Base-by-base conservation (phyloP, 2,113 vertebrate genomes). In the Calypte anna region DNA sequence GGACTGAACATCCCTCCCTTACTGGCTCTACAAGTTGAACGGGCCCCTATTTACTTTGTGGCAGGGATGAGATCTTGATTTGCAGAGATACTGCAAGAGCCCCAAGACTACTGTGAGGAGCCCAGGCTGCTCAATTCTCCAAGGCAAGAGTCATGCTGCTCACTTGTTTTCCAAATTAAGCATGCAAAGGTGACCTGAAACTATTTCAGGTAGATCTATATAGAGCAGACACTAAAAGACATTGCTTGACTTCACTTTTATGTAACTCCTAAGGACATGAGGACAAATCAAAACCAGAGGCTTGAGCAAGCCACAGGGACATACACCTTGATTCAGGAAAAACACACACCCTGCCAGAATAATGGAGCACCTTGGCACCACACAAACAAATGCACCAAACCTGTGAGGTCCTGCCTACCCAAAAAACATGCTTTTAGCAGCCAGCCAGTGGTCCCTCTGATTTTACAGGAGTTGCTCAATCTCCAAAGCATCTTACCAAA, bases 181-280 rank as follows among this genome's bases (percentile, higher is more conserved):
- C 77, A 93, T 55, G 76, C 55, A 95, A 93, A 93, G 94, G 93
- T 94, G 96, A 97, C 95, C 93, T 78, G 68, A 89, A 95, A 96
- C 94, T 95, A 95, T 95, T 97, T 97, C 86, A 92, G 86, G 88
- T 95, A 95, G 92, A 55, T 83, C 91, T 96, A 94, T 94, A 93
- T 91, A 90, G 95, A 96, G 92, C 76, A 95, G 88, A 86, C 89
- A 92, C 79, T 54, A 31, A 93, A 95, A 95, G 81, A 79, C 94
- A 76, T 28, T 72, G 89, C 76, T 93, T 73, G 74, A 59, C 55
- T 94, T 88, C 64, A 20, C 74, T 86, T 92, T 93, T 85, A 93
- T 78, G 62, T 82, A 96, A 97, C 66, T 73, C 27, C 2, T 90
- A 91, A 94, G 88, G 90, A 87, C 91, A 72, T 0, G 19, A 85